Percentiles rank a stretch among this genome's conserved stretches.
Evolutionary conservation across 2,113 vertebrate species (phyloP).

Genomic region (Thymallus thymallus): DNA sequence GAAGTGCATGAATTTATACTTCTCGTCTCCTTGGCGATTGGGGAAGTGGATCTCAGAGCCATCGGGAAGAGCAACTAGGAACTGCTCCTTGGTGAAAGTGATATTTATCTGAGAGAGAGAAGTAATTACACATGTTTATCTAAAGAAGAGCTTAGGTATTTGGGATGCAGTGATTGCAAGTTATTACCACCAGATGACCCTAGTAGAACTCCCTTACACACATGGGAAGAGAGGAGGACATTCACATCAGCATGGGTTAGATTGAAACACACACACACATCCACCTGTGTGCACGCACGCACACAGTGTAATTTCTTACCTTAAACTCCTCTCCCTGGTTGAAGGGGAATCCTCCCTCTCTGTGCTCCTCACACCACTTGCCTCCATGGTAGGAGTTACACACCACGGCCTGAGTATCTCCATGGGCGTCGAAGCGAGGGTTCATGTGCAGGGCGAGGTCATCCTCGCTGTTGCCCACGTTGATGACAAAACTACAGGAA

Average conservation of each 20-base stretch:
- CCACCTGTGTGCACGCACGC: too few relatives aligned
- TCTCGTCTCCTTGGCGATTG: conserved; percentile 68
- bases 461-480: conserved; percentile 61
- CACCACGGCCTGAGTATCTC: conserved; percentile 62
- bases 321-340: conserved; percentile 62
- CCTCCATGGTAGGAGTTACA: conserved; percentile 72
- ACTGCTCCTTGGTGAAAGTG: conserved; percentile 63
- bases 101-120: conserved; percentile 56
- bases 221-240: not conserved
- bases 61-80: conserved; percentile 64
- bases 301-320: conserved; percentile 45
- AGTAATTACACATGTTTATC: not conserved
- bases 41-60: conserved; percentile 69
- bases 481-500: conserved; percentile 66
- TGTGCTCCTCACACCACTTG: conserved; percentile 66
- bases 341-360: conserved; percentile 69
- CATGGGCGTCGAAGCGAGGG: conserved; percentile 68
- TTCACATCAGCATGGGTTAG: not conserved
- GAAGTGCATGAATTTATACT: conserved; percentile 60
- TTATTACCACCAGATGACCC: conserved; percentile 23
- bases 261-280: too few relatives aligned
- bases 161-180: conserved; percentile 1
- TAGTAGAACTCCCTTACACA: not conserved
- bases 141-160: not conserved
- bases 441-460: conserved; percentile 71